These are phyloP conservation scores for Phymastichus coffea DNA, from an alignment of 1,140 invertebrate genomes.

Conservation along the genomic window DNA sequence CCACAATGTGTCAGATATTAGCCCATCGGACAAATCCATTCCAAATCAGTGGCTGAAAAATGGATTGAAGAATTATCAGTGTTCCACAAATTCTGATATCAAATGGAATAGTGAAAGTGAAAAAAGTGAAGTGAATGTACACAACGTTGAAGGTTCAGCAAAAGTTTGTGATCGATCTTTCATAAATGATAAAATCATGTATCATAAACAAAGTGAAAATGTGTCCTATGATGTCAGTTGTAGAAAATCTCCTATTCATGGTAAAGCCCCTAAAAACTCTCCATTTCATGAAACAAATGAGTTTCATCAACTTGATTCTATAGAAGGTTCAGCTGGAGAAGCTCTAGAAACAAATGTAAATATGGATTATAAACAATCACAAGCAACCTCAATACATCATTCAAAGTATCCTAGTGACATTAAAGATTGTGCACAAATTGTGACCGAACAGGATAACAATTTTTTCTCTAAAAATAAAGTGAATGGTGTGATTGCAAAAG, in stretches of 20 bases:
- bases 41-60: slow-evolving; percentile 27
- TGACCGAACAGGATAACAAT: slow-evolving; percentile 22
- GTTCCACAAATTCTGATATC: slow-evolving; percentile 15
- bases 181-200: slow-evolving; percentile 9
- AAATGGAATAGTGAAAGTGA: slow-evolving; percentile 24
- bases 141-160: slow-evolving; percentile 14
- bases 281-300: slow-evolving; percentile 30
- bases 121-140: slow-evolving; percentile 3
- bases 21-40: slow-evolving; percentile 11
- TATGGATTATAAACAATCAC: slow-evolving; percentile 7
- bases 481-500: slow-evolving; percentile 10
- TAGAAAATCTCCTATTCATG: slow-evolving; percentile 35
- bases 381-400: slow-evolving; percentile 17
- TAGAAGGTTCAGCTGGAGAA: slow-evolving; percentile 24
- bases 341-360: slow-evolving; percentile 16
- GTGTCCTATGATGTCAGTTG: slow-evolving; percentile 24
- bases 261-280: slow-evolving; percentile 36
- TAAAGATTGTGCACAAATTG: slow-evolving; percentile 23
- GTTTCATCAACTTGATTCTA: slow-evolving; percentile 21
- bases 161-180: slow-evolving; percentile 12
- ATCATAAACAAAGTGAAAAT: slow-evolving; percentile 19
- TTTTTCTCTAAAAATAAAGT: slow-evolving; percentile 21
- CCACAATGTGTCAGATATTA: slow-evolving; percentile 12
- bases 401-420: slow-evolving; percentile 24
- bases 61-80: slow-evolving; percentile 23